Conservation (phyloP, 2,888 invertebrate species). For the Scotopteryx bipunctaria region DNA sequence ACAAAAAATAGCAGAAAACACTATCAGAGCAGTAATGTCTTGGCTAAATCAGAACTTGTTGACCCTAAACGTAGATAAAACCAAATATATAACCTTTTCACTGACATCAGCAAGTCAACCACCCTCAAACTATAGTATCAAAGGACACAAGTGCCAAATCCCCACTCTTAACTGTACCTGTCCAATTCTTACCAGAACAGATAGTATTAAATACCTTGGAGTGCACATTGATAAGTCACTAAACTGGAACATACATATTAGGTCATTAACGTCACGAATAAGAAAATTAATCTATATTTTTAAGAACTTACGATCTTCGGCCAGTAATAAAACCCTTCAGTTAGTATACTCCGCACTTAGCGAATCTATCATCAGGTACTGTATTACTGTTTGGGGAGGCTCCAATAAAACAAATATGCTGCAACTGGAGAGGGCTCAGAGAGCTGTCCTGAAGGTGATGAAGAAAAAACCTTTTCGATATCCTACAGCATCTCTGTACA, state of each 20-base stretch:
- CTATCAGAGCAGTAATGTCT: not conserved
- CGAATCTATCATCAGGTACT: not conserved
- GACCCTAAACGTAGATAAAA: not conserved
- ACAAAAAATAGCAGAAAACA: not conserved
- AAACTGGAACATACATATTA: not conserved
- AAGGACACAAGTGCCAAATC: not conserved
- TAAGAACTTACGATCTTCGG: not conserved
- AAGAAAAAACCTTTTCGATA: not conserved
- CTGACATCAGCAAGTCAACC: not conserved
- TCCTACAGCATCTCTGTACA: not conserved
- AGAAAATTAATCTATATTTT: not conserved
- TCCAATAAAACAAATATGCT: not conserved
- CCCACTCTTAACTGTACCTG: not conserved
- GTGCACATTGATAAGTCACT: not conserved
- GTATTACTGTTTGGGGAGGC: not conserved
- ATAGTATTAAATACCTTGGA: not conserved
- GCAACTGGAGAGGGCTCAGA: not conserved
- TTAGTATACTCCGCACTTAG: not conserved
- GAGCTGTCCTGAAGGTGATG: not conserved
- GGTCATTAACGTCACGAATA: not conserved
- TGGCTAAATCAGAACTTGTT: not conserved
- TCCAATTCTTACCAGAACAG: not conserved
- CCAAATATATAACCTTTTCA: not conserved
- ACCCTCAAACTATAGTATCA: not conserved
- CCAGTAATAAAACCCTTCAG: not conserved